Evolutionary conservation across 2,888 invertebrate species (phyloP).

Genomic region (Vesta saturnalis): DNA sequence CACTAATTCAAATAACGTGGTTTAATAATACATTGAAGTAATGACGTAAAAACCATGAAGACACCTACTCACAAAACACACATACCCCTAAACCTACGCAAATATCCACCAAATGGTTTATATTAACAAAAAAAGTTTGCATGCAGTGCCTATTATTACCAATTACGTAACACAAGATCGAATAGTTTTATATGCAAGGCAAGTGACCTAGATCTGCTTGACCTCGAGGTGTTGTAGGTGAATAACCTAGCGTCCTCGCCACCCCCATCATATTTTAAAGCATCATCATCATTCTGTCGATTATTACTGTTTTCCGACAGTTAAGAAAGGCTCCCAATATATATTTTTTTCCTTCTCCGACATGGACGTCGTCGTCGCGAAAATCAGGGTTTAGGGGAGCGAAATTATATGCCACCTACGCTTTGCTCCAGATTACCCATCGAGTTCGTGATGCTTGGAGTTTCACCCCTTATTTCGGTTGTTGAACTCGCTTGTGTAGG

Average conservation of each 20-base stretch:
- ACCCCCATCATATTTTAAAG: constrained; percentile 29
- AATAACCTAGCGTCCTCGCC: constrained; percentile 44
- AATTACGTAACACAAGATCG: constrained; percentile 28
- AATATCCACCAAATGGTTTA: not conserved
- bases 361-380: constrained; percentile 28
- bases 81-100: not conserved
- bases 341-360: constrained; percentile 19
- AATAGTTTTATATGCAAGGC: constrained; percentile 28
- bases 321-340: not conserved
- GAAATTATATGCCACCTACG: constrained; percentile 35
- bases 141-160: constrained; percentile 16
- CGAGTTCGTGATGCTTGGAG: constrained; percentile 11
- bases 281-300: constrained; percentile 15
- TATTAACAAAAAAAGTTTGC: not conserved
- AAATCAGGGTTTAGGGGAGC: constrained; percentile 11
- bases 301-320: constrained; percentile 19
- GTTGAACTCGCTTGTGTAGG: constrained; percentile 34
- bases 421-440: constrained; percentile 17
- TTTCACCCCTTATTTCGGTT: constrained; percentile 33
- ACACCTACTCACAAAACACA: constrained; percentile 18
- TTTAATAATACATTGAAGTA: constrained; percentile 1
- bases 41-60: constrained; percentile 25
- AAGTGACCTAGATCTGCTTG: constrained; percentile 35
- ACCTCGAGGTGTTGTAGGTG: constrained; percentile 66
- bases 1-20: constrained; percentile 22